These are phyloP conservation scores for Erannis defoliaria DNA, from an alignment of 2,888 invertebrate genomes.

Conservation along the genomic window DNA sequence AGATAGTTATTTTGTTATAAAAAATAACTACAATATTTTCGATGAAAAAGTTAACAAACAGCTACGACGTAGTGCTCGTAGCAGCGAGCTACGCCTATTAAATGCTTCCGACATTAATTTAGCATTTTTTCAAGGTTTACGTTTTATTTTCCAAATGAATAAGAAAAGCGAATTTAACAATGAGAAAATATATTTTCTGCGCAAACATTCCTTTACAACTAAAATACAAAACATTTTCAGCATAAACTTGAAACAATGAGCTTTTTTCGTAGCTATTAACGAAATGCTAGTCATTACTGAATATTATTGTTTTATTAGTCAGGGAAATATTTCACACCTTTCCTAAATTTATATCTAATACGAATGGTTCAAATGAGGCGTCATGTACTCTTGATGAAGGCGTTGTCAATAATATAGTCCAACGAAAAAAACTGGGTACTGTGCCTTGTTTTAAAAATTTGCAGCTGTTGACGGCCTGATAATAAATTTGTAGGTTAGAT, in stretches of 20 bases:
- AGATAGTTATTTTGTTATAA: background rate
- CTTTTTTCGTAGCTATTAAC: slow-evolving; percentile 10
- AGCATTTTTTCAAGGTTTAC: background rate
- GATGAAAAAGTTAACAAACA: slow-evolving; percentile 42
- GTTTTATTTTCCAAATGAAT: slow-evolving; percentile 34
- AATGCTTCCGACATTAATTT: slow-evolving; percentile 37
- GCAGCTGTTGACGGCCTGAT: too few relatives aligned
- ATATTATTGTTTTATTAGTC: background rate
- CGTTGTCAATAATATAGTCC: too few relatives aligned
- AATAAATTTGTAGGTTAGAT: too few relatives aligned
- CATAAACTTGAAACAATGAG: slow-evolving; percentile 24
- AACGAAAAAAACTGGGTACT: too few relatives aligned
- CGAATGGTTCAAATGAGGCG: too few relatives aligned
- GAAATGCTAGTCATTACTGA: slow-evolving; percentile 18
- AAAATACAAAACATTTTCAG: slow-evolving; percentile 18
- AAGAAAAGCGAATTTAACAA: slow-evolving; percentile 11
- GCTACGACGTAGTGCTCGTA: slow-evolving; percentile 50
- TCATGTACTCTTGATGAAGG: too few relatives aligned
- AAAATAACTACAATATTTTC: slow-evolving; percentile 19
- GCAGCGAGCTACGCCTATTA: slow-evolving; percentile 46
- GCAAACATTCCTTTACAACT: slow-evolving; percentile 29
- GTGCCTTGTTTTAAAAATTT: too few relatives aligned
- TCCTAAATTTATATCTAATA: too few relatives aligned
- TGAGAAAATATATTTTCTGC: slow-evolving; percentile 33
- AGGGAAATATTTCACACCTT: background rate